Conservation (phyloP, 2,797 vertebrate species). For the Pyrrhura leucotis region DNA sequence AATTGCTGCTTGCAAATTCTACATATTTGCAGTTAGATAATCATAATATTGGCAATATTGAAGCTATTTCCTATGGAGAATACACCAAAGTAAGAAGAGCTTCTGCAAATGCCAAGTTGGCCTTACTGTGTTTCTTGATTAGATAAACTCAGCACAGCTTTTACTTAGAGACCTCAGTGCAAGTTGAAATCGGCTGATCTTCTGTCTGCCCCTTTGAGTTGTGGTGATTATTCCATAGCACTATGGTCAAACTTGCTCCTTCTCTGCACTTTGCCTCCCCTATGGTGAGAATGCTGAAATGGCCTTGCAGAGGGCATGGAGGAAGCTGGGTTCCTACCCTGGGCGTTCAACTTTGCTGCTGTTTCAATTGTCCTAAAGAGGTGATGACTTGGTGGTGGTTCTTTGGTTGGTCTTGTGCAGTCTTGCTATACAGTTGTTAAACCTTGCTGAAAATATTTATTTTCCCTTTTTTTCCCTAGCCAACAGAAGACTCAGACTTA, state of each 20-base stretch:
- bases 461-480: not conserved
- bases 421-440: not conserved
- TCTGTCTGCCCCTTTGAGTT: not conserved
- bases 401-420: not conserved
- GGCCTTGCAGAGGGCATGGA: not conserved
- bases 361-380: not conserved
- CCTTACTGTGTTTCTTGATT: not conserved
- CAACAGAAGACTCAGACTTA: not conserved
- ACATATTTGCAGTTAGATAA: not conserved
- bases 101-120: not conserved
- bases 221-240: fast-evolving
- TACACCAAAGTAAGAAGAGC: not conserved
- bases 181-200: not conserved
- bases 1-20: not conserved
- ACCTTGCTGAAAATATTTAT: not conserved
- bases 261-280: fast-evolving
- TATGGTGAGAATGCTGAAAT: not conserved
- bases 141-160: not conserved
- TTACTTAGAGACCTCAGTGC: not conserved
- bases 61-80: not conserved
- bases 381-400: not conserved
- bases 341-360: not conserved
- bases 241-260: not conserved
- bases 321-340: not conserved
- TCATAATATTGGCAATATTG: not conserved